Evolutionary conservation across 2,797 vertebrate genomes (phyloP), one percentile per base, ranked within the genome.

Genomic region (Enteromius viviparus): DNA sequence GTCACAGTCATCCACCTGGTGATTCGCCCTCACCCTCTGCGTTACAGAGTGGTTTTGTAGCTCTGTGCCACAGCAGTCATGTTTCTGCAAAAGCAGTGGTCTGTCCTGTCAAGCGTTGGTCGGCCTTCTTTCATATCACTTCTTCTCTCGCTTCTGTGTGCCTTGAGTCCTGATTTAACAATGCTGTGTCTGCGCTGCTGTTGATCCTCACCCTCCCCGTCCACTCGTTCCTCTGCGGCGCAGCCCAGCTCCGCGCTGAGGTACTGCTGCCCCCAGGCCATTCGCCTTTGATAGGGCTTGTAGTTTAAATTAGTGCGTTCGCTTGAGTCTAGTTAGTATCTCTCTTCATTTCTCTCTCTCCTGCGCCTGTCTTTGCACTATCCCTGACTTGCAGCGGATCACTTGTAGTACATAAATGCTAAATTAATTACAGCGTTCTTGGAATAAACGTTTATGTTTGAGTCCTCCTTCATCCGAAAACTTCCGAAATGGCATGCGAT

Each of bases 11-110:
- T 60, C 26, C 53, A 69, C 29, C 34, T 70, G 32, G 66, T 55
- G 49, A 12, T 83, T 71, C 29, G 42, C 55, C 86, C 60, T 62
- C 60, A 72, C 55, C 60, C 70, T 10, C 78, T 26, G 53, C 29
- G n/a, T 82, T 85, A 84, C 85, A 81, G 55, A 84, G 78, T 72
- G 89, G 87, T 88, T 84, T 87, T 88, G 87, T 85, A 74, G 78
- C 82, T 87, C 69, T 87, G 78, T 88, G 85, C 81, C 85, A 84
- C 85, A 85, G 86, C 91, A 90, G 85, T 89, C 82, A 76, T 87
- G 85, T 86, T 87, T 85, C 83, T 83, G 84, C 86, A 82, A 23
- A 88, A 90, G 84, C 62, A 88, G 82, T 89, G 74, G 81, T 86
- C 79, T 78, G 76, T 49, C 78, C 78, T 86, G 78, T 85, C 65